Evolutionary conservation across 1,140 invertebrate species (phyloP).

Genomic region (Camponotus pennsylvanicus): DNA sequence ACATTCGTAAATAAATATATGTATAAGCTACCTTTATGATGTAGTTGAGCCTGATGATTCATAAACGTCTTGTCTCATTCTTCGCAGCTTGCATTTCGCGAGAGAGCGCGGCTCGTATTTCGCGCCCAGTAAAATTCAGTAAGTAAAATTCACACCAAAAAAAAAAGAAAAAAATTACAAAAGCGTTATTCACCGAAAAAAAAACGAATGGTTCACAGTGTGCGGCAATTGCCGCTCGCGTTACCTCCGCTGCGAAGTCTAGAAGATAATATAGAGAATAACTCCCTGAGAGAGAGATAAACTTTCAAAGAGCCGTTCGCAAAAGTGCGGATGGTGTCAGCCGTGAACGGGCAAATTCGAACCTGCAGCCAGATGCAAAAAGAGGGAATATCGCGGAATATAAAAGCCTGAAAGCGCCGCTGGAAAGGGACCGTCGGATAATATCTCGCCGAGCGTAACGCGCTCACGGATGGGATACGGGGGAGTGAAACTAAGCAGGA

Average conservation of each 20-base stretch:
- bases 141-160: background rate
- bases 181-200: conserved; percentile 10
- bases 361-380: conserved; percentile 38
- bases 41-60: background rate
- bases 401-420: conserved; percentile 47
- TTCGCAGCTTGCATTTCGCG: background rate
- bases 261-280: conserved; percentile 20
- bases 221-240: background rate
- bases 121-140: background rate
- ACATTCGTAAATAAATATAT: background rate
- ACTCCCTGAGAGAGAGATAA: background rate
- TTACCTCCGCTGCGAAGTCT: background rate
- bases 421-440: conserved; percentile 28
- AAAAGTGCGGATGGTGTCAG: background rate
- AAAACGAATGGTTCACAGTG: background rate
- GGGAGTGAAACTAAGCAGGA: conserved; percentile 58
- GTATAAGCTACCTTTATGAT: background rate
- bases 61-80: background rate
- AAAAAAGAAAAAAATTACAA: no score
- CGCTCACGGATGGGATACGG: conserved; percentile 17
- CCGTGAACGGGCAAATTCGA: conserved; percentile 13
- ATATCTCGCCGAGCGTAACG: conserved; percentile 53
- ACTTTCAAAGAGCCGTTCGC: conserved; percentile 17
- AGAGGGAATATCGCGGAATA: conserved; percentile 46
- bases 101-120: background rate